Base-by-base conservation (phyloP, 1,140 invertebrate genomes). In the Riptortus pedestris region DNA sequence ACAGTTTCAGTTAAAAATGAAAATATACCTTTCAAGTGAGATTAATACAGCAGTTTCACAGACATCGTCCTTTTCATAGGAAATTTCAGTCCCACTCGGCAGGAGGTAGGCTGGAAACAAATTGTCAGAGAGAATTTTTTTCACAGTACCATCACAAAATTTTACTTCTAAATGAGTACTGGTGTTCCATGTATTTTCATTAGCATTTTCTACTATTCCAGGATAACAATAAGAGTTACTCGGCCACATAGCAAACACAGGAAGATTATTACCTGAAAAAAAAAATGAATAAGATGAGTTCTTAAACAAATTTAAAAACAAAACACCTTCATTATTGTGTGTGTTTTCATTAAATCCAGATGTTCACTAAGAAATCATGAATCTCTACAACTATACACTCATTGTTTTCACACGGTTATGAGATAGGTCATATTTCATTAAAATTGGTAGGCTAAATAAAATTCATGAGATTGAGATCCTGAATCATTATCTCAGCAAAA, bases 171-270 rank as follows among this genome's bases (percentile, higher is more conserved):
- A 24, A 26, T 55, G 51, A 55, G 20, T 55, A 24, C 51, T 55
- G 4, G 51, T 55, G 14, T 55, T 18, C 51, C 51, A 55, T 1
- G 24, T 55, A 3, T 55, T 24, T 55, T 55, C 51, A 24, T 22
- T 24, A 27, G 51, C 51, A 27, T 55, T 27, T 55, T 55, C 51
- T 24, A 55, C 14, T 1, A 55, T 55, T 24, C 51, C 51, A 55
- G 51, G 51, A 26, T 55, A 55, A 26, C 20, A 55, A 20, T 14
- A 55, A 3, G 51, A 55, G 51, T 55, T 55, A 26, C 51, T 24
- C 0, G 51, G 51, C 51, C 51, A 55, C 14, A 24, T 55, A 9
- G 51, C 51, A 55, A 55, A 55, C 26, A 55, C 51, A 9, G 51
- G 51, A 11, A 55, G 26, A 14, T 55, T 55, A 24, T 14, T 55